Evolutionary conservation across 2,113 vertebrate species (phyloP).

Genomic region (Corydoras sp.): DNA sequence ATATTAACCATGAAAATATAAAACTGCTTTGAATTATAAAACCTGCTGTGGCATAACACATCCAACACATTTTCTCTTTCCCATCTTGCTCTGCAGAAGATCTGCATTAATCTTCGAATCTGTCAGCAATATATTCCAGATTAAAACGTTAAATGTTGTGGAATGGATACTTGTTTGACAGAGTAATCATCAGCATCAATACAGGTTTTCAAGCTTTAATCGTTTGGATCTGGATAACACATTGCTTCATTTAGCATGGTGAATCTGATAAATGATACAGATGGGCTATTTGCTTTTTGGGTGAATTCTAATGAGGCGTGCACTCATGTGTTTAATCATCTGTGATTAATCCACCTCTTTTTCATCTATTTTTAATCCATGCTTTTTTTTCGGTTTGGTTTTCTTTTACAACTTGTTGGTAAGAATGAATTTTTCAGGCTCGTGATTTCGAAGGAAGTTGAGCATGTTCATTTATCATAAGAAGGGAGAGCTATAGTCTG

Average conservation of each 20-base stretch:
- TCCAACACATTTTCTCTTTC: too few species aligned
- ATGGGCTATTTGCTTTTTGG: constrained; percentile 18
- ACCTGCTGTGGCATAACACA: too few species aligned
- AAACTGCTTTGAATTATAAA: too few species aligned
- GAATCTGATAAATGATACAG: constrained; percentile 18
- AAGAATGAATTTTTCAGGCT: not conserved
- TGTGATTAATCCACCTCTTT: constrained; percentile 15
- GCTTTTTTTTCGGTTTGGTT: not conserved
- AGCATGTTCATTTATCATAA: constrained; percentile 13
- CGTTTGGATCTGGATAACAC: not conserved
- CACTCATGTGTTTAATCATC: constrained; percentile 13
- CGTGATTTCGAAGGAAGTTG: constrained; percentile 1
- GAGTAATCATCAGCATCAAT: constrained; percentile 1
- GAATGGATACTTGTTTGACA: constrained; percentile 6
- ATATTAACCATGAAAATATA: too few species aligned
- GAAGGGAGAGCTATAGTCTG: constrained; percentile 8
- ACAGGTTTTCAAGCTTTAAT: not conserved
- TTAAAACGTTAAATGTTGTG: not conserved
- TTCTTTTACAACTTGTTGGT: not conserved
- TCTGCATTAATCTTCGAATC: too few species aligned
- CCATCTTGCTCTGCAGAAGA: too few species aligned
- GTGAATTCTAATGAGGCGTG: constrained; percentile 12
- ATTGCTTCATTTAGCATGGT: constrained; percentile 16
- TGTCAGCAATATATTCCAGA: too few species aligned
- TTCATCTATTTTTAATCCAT: constrained; percentile 17